Conservation (phyloP, 1,140 invertebrate genomes). For the Nasonia longicornis region DNA sequence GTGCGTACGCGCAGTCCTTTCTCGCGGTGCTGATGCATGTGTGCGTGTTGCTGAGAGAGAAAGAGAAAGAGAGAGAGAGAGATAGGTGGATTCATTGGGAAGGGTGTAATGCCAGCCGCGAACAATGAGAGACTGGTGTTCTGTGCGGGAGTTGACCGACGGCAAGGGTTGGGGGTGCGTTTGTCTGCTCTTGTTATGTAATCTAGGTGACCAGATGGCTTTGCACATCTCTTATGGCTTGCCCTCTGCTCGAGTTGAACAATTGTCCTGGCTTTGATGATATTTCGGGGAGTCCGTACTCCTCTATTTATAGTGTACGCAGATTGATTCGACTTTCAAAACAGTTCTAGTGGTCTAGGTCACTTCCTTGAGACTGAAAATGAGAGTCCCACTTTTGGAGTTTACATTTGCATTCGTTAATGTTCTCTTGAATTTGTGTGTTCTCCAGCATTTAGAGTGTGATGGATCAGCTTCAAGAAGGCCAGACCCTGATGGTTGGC, state of each 20-base stretch:
- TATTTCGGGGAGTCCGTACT: not conserved
- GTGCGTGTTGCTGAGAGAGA: too few species aligned
- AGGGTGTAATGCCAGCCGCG: not conserved
- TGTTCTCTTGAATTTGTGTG: not conserved
- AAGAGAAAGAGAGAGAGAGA: not conserved
- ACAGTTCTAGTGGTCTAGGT: too few species aligned
- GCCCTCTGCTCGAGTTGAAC: not conserved
- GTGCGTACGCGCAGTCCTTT: not conserved
- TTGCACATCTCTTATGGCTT: not conserved
- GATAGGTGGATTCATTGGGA: too few species aligned
- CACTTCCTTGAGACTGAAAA: too few species aligned
- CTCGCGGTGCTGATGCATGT: not conserved
- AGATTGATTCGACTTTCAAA: not conserved
- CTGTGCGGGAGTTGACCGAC: not conserved
- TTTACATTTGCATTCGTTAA: too few species aligned
- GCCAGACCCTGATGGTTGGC: conserved; percentile 68
- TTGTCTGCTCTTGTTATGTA: not conserved
- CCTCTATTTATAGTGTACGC: not conserved
- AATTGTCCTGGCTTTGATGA: not conserved
- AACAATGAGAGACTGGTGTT: not conserved
- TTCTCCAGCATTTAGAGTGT: conserved; percentile 24
- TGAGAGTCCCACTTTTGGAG: too few species aligned
- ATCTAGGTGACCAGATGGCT: not conserved
- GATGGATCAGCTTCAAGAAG: conserved; percentile 68
- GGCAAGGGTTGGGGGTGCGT: not conserved